phyloP scores from a whole-genome alignment of 1,140 invertebrate species.

The Stegodyphus mimosarum region DNA sequence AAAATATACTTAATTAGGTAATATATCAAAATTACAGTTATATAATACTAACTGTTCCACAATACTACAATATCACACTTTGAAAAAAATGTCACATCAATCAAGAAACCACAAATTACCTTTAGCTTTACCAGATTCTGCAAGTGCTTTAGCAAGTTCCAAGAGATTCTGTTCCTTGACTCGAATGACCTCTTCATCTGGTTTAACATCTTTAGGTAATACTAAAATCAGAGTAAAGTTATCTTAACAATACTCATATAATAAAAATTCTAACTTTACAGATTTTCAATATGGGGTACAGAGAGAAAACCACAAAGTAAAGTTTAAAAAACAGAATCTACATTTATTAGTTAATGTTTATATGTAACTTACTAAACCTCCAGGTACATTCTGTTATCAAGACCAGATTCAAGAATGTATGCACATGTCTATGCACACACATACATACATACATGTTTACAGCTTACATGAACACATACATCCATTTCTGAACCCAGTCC shows the following conservation, averaged over 20 bases:
- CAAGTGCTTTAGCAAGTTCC: slow-evolving; percentile 87
- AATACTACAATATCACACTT: background rate
- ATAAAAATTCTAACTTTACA: background rate
- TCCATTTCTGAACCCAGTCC: too few relatives aligned
- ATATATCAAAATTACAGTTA: too few relatives aligned
- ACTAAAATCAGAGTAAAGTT: background rate
- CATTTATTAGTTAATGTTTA: too few relatives aligned
- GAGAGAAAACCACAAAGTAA: background rate
- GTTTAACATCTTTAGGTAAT: slow-evolving; percentile 40
- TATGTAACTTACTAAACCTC: background rate
- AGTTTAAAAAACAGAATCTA: too few relatives aligned
- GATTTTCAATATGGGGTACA: background rate
- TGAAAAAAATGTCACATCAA: background rate
- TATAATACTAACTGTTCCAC: too few relatives aligned
- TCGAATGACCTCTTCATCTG: slow-evolving; percentile 84
- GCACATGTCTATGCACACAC: too few relatives aligned
- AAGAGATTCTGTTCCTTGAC: slow-evolving; percentile 91
- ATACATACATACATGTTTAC: too few relatives aligned
- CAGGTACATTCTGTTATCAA: background rate
- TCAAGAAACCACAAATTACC: slow-evolving; percentile 64
- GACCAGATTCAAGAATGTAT: too few relatives aligned
- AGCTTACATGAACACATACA: too few relatives aligned
- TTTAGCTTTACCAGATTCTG: slow-evolving; percentile 92
- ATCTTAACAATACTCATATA: background rate
- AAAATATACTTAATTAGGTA: too few relatives aligned